Evolutionary conservation across 2,797 vertebrate species (phyloP), one percentile per base, ranked within the genome.

Genomic region (Steatocranus sp.): DNA sequence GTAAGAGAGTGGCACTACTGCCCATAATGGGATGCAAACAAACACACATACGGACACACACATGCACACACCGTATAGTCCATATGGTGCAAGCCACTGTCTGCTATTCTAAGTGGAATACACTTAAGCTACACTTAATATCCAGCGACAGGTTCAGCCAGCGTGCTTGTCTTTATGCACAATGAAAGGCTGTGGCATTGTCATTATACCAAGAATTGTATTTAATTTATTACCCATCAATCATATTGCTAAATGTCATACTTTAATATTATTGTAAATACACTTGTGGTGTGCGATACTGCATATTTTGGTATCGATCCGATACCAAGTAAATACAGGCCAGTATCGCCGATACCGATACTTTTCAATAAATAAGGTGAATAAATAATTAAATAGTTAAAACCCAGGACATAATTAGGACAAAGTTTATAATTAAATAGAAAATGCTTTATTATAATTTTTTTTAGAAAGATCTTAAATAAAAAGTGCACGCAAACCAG

Each of bases 1-100:
- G 34, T 49, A 83, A 77, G 48, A 86, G 78, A 88, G 85, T 86
- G 75, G 76, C 51, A 78, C 36, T 56, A 63, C 70, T 1, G 38
- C 56, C 75, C 70, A 34, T 73, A 83, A 76, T 81, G 30, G 41
- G 68, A 73, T 73, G 68, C 74, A 82, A 54, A 80, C 50, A 70
- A 46, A 80, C 17, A 80, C 75, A 87, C 56, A 68, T 54, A 81
- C 7, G 46, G 46, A 78, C 43, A 78, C 41, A 66, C 56, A 61
- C 23, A 80, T 73, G 86, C 56, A 74, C 53, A 81, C 46, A 41
- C 32, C 32, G 9, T 80, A 79, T 80, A 63, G 15, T 38, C 85
- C 54, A 81, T 76, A 87, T 83, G 88, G 53, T 82, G 11, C 56
- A 76, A 75, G 77, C 75, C 73, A 48, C 18, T 68, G 9, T 36